Conservation (phyloP, 2,888 invertebrate genomes). For the Ormyrus labotus region DNA sequence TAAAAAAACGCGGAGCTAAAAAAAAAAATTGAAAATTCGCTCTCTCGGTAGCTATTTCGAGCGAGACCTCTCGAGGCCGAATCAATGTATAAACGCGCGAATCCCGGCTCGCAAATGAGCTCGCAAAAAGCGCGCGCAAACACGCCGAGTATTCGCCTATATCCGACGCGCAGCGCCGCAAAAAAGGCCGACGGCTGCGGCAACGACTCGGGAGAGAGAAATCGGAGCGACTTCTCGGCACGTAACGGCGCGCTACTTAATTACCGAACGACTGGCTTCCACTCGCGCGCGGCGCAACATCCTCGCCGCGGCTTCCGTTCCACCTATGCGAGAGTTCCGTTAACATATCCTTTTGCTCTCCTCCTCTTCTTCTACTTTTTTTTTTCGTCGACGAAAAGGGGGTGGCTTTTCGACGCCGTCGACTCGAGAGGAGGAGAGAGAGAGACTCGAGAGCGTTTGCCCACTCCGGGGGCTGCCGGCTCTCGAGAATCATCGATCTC, state of each 20-base stretch:
- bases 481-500: constrained; percentile 37
- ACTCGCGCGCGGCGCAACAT: constrained; percentile 37
- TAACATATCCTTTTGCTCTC: constrained; percentile 11
- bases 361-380: constrained; percentile 7
- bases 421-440: not conserved
- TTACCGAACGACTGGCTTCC: constrained; percentile 27
- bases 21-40: too few relatives aligned
- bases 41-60: too few relatives aligned
- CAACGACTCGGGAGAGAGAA: not conserved
- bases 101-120: too few relatives aligned
- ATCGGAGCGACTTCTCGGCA: constrained; percentile 12
- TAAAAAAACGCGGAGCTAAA: too few relatives aligned
- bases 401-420: constrained; percentile 15
- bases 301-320: too few relatives aligned
- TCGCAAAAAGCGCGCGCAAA: too few relatives aligned
- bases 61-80: too few relatives aligned
- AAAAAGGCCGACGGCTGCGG: too few relatives aligned
- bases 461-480: constrained; percentile 13
- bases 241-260: constrained; percentile 21
- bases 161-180: too few relatives aligned
- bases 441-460: constrained; percentile 41
- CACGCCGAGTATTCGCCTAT: too few relatives aligned
- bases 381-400: not conserved
- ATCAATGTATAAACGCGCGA: too few relatives aligned
- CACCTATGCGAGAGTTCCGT: not conserved